Conservation (phyloP, 2,888 invertebrate genomes). For the Deroplatys truncata region DNA sequence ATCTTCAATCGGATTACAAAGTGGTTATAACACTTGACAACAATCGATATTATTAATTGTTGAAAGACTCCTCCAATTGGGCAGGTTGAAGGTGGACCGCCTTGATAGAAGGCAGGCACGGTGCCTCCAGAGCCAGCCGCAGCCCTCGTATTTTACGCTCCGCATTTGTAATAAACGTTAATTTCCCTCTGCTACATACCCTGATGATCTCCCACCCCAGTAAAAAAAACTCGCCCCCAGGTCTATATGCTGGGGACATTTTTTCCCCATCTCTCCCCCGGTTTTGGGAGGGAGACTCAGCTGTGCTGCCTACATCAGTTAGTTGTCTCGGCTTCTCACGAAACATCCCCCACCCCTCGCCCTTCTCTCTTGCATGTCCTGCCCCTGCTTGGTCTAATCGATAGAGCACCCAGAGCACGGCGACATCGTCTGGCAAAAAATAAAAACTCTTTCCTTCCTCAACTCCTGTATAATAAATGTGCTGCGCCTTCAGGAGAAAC, state of each 20-base stretch:
- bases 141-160: not conserved
- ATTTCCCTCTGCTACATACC: not conserved
- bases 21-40: no score
- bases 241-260: slow-evolving; percentile 13
- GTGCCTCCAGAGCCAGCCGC: not conserved
- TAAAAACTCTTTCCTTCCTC: slow-evolving; percentile 7
- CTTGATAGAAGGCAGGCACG: not conserved
- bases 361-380: slow-evolving; percentile 20
- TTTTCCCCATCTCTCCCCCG: not conserved
- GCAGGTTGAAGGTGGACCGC: not conserved
- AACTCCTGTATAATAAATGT: slow-evolving; percentile 11
- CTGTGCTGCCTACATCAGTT: slow-evolving; percentile 28
- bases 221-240: not conserved
- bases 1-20: no score
- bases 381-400: slow-evolving; percentile 27
- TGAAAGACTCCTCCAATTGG: no score
- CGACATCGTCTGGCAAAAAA: slow-evolving; percentile 19
- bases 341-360: slow-evolving; percentile 19
- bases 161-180: not conserved
- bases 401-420: slow-evolving; percentile 23
- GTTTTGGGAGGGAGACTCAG: slow-evolving; percentile 7
- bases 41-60: no score
- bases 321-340: slow-evolving; percentile 27
- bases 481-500: not conserved
- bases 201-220: not conserved